Evolutionary conservation across 2,888 invertebrate species (phyloP).

Genomic region (Oscheius myriophilus): DNA sequence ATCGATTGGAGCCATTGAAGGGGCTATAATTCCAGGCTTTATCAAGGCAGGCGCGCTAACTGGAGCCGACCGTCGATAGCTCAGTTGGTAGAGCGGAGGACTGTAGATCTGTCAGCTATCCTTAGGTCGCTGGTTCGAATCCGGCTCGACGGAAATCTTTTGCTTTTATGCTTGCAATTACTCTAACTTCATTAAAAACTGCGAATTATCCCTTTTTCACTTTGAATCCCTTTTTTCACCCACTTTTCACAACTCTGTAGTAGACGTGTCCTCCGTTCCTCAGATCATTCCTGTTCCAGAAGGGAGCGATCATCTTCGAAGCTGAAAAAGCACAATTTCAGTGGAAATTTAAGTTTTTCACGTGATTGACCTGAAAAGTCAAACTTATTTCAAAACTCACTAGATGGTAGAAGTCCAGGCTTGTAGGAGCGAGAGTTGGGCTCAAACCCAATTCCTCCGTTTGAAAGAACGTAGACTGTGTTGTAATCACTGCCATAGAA

Average conservation of each 20-base stretch:
- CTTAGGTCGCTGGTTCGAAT: conserved; percentile 53
- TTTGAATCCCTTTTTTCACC: no score
- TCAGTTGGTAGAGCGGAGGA: conserved; percentile 50
- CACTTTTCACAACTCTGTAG: conserved; percentile 68
- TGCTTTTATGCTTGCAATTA: no score
- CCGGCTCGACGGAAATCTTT: conserved; percentile 44
- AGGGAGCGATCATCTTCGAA: conserved; percentile 65
- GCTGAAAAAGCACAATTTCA: conserved; percentile 4
- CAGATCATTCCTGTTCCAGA: conserved; percentile 70
- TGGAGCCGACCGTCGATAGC: conserved; percentile 37
- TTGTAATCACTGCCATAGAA: conserved; percentile 64
- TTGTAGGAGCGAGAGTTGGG: conserved; percentile 53
- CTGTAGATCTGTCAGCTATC: conserved; percentile 37
- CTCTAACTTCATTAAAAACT: no score
- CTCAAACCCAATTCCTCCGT: conserved; percentile 69
- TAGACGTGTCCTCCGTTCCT: conserved; percentile 68
- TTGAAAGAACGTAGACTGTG: conserved; percentile 65
- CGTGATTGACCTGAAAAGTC: not conserved
- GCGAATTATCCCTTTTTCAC: no score
- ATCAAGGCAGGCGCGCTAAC: no score
- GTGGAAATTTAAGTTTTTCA: not conserved
- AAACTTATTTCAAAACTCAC: not conserved
- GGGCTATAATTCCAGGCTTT: no score
- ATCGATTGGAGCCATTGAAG: no score
- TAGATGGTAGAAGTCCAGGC: conserved; percentile 42